Conservation (phyloP, 2,797 vertebrate species). For the Etheostoma perlongum region DNA sequence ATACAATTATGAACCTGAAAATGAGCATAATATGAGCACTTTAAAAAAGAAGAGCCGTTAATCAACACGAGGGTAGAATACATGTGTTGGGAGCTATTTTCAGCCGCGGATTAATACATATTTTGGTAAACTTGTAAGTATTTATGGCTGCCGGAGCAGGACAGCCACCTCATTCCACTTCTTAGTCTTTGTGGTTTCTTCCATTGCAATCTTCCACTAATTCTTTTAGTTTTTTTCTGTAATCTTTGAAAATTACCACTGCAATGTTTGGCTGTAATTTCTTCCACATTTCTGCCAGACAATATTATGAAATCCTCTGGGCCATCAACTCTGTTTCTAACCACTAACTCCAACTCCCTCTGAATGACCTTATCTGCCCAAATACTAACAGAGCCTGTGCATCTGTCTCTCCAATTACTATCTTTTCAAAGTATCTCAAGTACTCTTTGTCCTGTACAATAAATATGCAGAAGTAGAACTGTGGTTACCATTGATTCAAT, state of each 20-base stretch:
- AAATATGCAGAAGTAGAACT: background rate
- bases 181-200: background rate
- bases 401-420: background rate
- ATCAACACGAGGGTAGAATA: background rate
- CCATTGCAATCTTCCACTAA: background rate
- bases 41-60: background rate
- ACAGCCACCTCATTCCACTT: background rate
- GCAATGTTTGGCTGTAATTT: conserved; percentile 1
- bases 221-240: background rate
- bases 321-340: background rate
- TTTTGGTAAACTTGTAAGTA: background rate
- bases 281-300: conserved; percentile 8
- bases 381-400: background rate
- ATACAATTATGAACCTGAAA: no score
- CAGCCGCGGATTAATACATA: conserved; percentile 1
- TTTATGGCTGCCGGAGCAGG: conserved; percentile 9
- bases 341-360: background rate
- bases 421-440: background rate
- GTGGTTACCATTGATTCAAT: background rate
- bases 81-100: conserved; percentile 9
- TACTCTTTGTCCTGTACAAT: background rate
- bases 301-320: background rate
- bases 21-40: no score
- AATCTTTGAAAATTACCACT: conserved; percentile 3
- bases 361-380: background rate